These are phyloP conservation scores for Tethea ocularis DNA, from an alignment of 2,888 invertebrate genomes.

Conservation along the genomic window DNA sequence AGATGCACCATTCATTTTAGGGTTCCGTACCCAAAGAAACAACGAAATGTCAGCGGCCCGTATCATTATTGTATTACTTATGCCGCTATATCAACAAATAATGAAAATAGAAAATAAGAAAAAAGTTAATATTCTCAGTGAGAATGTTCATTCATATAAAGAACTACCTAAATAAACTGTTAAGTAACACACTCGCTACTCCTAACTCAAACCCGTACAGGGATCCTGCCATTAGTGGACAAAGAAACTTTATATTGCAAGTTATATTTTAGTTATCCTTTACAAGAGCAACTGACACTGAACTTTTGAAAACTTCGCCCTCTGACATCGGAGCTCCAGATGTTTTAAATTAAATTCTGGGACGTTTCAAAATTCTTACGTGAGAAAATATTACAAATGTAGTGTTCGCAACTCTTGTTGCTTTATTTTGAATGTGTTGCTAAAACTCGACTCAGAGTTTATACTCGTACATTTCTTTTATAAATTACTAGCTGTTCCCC, in stretches of 20 bases:
- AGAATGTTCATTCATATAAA: neutral
- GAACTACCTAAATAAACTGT: neutral
- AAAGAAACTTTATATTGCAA: constrained; percentile 35
- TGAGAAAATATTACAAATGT: constrained; percentile 24
- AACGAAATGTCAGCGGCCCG: too few species aligned
- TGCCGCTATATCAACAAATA: too few species aligned
- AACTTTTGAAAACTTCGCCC: constrained; percentile 44
- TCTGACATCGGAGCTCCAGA: constrained; percentile 38
- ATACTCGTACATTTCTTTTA: too few species aligned
- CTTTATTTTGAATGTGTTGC: neutral
- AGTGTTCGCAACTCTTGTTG: constrained; percentile 10
- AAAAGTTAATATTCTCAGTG: neutral
- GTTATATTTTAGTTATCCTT: constrained; percentile 51
- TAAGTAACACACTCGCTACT: neutral
- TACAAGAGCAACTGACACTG: constrained; percentile 49
- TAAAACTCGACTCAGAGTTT: too few species aligned
- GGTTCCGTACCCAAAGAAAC: too few species aligned
- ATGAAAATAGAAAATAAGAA: too few species aligned
- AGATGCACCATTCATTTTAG: too few species aligned
- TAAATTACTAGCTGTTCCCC: too few species aligned
- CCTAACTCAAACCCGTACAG: neutral
- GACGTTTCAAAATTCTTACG: constrained; percentile 26
- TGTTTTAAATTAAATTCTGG: constrained; percentile 52
- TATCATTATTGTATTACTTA: too few species aligned
- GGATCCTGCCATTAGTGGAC: constrained; percentile 36